Conservation (phyloP, 2,797 vertebrate genomes). For the Melanotaenia nigrans region DNA sequence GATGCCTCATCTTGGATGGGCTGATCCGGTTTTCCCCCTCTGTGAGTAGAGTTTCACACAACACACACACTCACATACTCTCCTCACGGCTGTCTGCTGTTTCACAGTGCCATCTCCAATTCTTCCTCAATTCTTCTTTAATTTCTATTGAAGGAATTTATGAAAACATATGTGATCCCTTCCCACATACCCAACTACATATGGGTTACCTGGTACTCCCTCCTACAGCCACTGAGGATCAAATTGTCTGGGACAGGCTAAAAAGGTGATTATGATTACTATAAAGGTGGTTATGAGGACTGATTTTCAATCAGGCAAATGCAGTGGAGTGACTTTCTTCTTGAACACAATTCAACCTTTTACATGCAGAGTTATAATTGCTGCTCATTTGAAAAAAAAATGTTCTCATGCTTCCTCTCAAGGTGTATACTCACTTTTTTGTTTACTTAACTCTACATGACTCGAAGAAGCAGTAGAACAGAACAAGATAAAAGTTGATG, state of each 20-base stretch:
- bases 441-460: constrained; percentile 35
- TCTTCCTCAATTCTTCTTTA: constrained; percentile 27
- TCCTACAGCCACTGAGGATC: constrained; percentile 61
- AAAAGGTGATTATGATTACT: constrained; percentile 68
- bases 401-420: constrained; percentile 50
- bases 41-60: too few relatives aligned
- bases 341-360: constrained; percentile 67
- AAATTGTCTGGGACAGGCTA: constrained; percentile 65
- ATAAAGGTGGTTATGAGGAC: constrained; percentile 69
- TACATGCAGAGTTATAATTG: constrained; percentile 76
- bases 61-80: too few relatives aligned
- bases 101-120: too few relatives aligned
- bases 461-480: constrained; percentile 47
- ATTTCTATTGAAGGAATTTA: constrained; percentile 51
- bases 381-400: constrained; percentile 62
- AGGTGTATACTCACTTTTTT: constrained; percentile 45
- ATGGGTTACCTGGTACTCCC: constrained; percentile 51
- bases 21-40: too few relatives aligned
- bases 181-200: constrained; percentile 40
- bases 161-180: constrained; percentile 46
- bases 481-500: constrained; percentile 51
- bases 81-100: too few relatives aligned
- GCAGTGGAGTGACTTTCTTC: constrained; percentile 66
- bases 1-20: not conserved
- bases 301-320: constrained; percentile 75